phyloP scores from a whole-genome alignment of 2,888 invertebrate species.

The Caradrina kadenii region DNA sequence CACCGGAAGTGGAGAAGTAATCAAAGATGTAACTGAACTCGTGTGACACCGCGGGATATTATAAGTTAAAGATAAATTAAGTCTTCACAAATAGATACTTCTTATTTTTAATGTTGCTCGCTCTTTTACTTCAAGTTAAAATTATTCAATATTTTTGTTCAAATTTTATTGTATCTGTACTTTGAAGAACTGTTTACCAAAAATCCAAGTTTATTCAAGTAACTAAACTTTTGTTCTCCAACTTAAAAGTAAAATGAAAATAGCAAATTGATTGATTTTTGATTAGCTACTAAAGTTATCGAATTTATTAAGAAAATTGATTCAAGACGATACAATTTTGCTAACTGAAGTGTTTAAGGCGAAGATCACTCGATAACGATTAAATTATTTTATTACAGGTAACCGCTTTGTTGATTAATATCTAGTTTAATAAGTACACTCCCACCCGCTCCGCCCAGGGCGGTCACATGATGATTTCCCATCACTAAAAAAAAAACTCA shows the following conservation, averaged over 20 bases:
- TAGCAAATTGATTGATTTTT: conserved; percentile 50
- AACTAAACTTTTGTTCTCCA: conserved; percentile 26
- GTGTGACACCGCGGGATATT: too few species aligned
- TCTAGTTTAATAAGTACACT: conserved; percentile 1
- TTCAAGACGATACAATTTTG: conserved; percentile 43
- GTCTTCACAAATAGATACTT: too few species aligned
- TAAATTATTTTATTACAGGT: conserved; percentile 31
- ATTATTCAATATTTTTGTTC: background rate
- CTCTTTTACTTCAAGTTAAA: too few species aligned
- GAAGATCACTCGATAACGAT: conserved; percentile 43
- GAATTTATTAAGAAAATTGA: conserved; percentile 50
- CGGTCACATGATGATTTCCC: too few species aligned
- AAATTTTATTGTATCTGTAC: conserved; percentile 9
- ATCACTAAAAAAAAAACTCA: too few species aligned
- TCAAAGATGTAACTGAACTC: too few species aligned
- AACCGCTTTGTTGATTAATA: conserved; percentile 23
- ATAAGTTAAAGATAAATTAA: too few species aligned
- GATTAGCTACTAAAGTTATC: conserved; percentile 54
- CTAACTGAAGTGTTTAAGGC: conserved; percentile 35
- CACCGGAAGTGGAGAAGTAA: too few species aligned
- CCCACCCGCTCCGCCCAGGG: too few species aligned
- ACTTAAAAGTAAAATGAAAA: conserved; percentile 22
- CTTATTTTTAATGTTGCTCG: too few species aligned
- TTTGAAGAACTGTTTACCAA: conserved; percentile 29
- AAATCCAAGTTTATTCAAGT: conserved; percentile 29